Evolutionary conservation across 2,888 invertebrate genomes (phyloP), one percentile per base, ranked within the genome.

Genomic region (Synanthedon myopaeformis): DNA sequence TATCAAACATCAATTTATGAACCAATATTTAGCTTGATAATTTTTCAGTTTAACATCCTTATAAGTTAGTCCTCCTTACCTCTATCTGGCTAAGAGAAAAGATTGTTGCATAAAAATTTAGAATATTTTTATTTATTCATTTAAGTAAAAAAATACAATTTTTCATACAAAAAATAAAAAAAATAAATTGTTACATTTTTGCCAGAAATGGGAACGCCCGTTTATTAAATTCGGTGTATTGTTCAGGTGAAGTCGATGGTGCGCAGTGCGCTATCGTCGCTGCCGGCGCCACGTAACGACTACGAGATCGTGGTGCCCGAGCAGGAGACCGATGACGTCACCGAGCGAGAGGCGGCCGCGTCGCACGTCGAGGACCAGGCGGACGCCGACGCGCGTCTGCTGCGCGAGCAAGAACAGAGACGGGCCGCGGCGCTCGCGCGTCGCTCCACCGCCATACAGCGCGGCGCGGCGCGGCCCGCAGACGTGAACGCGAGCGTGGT

Each of bases 301-400:
- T 99, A 97, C 77, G 99, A 99, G 87, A 98, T 99, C 67, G 98
- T 99, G 49, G 95, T 98, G 12, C 98, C 98, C 0, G 97, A 97
- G 58, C 91, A 92, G 53, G 93, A 94, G 53, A 89, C 76, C 50
- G 85, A 89, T 55, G 81, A 86, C 57, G 65, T 77, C 0, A 57
- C 55, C 52, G 67, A 69, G 66, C 63, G 42, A 42, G 55, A 55
- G 13, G 60, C 55, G 2, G 58, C 64, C 13, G 64, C 65, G 4
- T 63, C 68, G 17, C 67, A 76, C 8, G 74, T 94, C 0, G 96
- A 96, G 69, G 98, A 96, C 80, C 96, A 96, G 78, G 94, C 96
- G 0, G 96, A 96, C 69, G 87, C 94, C 1, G 96, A 96, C 72
- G 92, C 92, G 0, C 84, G 92, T 54, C 74, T 85, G 51, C 82